Base-by-base conservation (phyloP, 1,140 invertebrate species). In the Theocolax elegans region DNA sequence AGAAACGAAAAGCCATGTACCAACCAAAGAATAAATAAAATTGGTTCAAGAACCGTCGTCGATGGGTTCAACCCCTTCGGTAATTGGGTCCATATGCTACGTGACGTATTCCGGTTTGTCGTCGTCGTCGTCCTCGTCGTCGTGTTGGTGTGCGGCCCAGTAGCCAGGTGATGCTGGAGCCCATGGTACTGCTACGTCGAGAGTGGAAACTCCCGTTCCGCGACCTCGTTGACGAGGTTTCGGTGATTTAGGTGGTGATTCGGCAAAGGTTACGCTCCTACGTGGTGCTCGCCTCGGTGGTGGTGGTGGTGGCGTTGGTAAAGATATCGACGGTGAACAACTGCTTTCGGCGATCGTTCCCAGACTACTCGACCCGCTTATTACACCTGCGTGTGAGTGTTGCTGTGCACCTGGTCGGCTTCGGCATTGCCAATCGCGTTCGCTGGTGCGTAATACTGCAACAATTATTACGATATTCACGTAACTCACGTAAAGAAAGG, bases 371-470 rank as follows among this genome's bases (percentile, higher is more conserved):
- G 65, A 74, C 59, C 46, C 75, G 67, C 56, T 75, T 73, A 59
- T 82, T 85, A 93, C 78, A 93, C 92, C 83, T 92, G 91, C 62
- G 91, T 91, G 82, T 94, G 93, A 23, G 91, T 91, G 84, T 92
- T 93, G 84, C 90, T 91, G 84, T 93, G 92, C 49, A 92, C 86
- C 72, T 91, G 87, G 75, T 92, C 90, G 85, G 90, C 89, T 82
- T 92, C 90, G 74, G 85, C 88, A 80, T 83, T 87, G 74, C 87
- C 89, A 78, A 91, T 90, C 77, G 92, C 91, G 83, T 91, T 92
- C 67, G 91, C 90, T 63, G 92, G 91, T 46, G 91, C 90, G 87
- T 93, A 94, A 79, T 94, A 94, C 91, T 94, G 89, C 68, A 90
- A 2, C n/a, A n/a, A n/a, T n/a, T n/a, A n/a, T n/a, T n/a, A n/a